A percentile compares a stretch with the other conserved stretches of the same genome.
Conservation (phyloP, 2,113 vertebrate species). For the Sterrhoptilus dennistouni region DNA sequence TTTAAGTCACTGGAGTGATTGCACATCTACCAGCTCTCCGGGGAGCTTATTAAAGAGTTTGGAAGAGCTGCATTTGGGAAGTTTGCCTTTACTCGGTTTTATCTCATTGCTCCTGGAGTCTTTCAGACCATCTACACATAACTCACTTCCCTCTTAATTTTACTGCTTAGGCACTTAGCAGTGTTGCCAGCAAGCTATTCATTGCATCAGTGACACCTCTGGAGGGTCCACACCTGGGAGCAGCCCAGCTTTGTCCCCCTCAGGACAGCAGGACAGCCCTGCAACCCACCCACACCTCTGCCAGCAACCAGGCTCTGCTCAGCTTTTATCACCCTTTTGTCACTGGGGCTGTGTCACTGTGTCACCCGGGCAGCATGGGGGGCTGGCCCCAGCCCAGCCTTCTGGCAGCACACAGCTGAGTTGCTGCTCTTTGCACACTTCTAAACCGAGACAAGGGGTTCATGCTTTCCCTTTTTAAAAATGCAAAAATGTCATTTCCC, state of each 20-base stretch:
- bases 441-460: not conserved
- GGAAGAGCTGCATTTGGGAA: not conserved
- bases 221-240: rapidly evolving
- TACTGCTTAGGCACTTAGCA: not conserved
- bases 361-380: not conserved
- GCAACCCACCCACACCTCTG: rapidly evolving
- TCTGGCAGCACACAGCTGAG: too few relatives aligned
- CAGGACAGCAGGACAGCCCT: rapidly evolving
- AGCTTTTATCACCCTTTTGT: not conserved
- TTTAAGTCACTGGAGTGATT: not conserved
- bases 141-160: not conserved
- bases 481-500: rapidly evolving
- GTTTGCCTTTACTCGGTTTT: not conserved
- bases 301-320: rapidly evolving
- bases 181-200: rapidly evolving
- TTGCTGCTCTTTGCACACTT: not conserved
- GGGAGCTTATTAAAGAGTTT: constrained; percentile 37
- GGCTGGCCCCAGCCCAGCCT: not conserved
- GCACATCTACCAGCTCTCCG: not conserved
- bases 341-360: not conserved
- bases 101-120: not conserved
- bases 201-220: not conserved
- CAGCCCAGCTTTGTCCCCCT: rapidly evolving
- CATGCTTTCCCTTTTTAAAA: not conserved
- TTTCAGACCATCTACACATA: not conserved